Evolutionary conservation across 2,113 vertebrate genomes (phyloP), one percentile per base, ranked within the genome.

Genomic region (Castor canadensis): DNA sequence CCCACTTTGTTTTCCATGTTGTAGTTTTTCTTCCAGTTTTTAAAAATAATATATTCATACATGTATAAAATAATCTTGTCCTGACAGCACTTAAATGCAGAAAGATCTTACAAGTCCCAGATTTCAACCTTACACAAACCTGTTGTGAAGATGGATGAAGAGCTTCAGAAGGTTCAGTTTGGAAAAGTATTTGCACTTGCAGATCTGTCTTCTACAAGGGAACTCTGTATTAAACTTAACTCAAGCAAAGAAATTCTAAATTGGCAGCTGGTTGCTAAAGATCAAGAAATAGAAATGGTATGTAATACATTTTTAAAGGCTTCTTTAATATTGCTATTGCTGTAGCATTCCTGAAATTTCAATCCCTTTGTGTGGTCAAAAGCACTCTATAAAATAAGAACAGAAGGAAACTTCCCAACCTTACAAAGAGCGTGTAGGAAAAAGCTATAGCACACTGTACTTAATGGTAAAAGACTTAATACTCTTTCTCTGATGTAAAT

Each of bases 191-290:
- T 98, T 93, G 71, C 98, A 60, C 97, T 98, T 95, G 94, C 95
- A 92, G 98, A 99, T 96, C 97, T 99, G 94, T 97, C 98, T 92
- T 98, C 98, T 81, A 97, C 98, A 45, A 96, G 98, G 40, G 98
- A 99, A 77, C 98, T 99, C 90, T 98, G 98, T 54, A 96, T 99
- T 97, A 99, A 99, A 97, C 97, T 99, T 84, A 98, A 98, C 82
- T 96, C 97, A 88, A 97, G 97, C 97, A 98, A 99, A 98, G 98
- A 99, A 80, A 3, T 38, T 86, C 98, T 99, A 96, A 98, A 96
- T 94, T 95, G 97, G 49, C 98, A 98, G 94, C 96, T 98, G 73
- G 93, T 95, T 96, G 98, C 93, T 72, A 97, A 97, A 98, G 97
- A 97, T 91, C 97, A 98, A 89, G 98, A 98, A 95, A 97, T 98